Conservation (phyloP, 2,797 vertebrate species). For the Caiman crocodilus region DNA sequence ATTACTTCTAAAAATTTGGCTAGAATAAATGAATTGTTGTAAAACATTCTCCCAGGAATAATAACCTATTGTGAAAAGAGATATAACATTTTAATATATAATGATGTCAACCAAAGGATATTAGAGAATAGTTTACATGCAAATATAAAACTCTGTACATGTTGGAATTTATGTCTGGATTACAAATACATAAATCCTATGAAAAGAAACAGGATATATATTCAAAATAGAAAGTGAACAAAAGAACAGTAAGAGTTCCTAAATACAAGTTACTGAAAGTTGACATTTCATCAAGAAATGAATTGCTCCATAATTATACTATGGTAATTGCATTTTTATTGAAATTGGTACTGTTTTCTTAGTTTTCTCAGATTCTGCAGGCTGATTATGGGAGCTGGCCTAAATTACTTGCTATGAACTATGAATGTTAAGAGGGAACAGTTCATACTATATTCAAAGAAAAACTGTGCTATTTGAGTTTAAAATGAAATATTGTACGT, state of each 20-base stretch:
- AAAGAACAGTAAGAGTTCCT: background rate
- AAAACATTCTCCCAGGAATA: background rate
- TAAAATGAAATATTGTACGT: background rate
- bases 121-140: no score
- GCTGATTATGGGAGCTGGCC: fast-evolving
- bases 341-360: background rate
- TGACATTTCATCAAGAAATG: background rate
- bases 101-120: background rate
- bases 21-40: background rate
- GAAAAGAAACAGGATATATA: background rate
- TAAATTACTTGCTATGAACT: background rate
- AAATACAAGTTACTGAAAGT: background rate
- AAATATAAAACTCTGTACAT: background rate
- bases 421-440: background rate
- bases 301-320: background rate
- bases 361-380: background rate
- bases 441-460: background rate
- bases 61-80: background rate
- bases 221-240: background rate
- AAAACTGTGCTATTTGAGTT: background rate
- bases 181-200: background rate
- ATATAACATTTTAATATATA: background rate
- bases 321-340: background rate
- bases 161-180: background rate
- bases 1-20: background rate